Conservation (phyloP, 2,113 vertebrate species). For the Labeo catla region DNA sequence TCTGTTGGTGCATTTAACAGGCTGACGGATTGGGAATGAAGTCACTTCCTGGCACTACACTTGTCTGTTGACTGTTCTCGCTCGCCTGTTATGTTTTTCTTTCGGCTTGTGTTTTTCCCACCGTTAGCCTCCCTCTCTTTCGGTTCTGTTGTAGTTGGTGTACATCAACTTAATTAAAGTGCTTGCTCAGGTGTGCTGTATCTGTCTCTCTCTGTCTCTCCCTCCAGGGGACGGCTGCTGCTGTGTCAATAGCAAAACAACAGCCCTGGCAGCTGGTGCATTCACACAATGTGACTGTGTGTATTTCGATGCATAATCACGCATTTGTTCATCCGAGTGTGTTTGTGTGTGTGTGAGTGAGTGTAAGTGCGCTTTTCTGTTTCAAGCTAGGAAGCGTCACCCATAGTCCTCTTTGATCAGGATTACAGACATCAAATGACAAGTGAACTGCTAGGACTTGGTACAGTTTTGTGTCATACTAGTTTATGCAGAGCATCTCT, state of each 20-base stretch:
- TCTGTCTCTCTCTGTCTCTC: conserved; percentile 49
- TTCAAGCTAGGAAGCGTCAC: conserved; percentile 26
- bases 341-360: conserved; percentile 44
- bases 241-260: conserved; percentile 72
- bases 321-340: conserved; percentile 51
- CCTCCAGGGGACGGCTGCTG: conserved; percentile 58
- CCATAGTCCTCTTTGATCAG: conserved; percentile 45
- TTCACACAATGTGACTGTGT: conserved; percentile 53
- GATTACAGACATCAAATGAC: conserved; percentile 22
- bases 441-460: background rate
- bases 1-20: conserved; percentile 27
- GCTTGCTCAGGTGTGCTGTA: conserved; percentile 42
- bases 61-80: conserved; percentile 38
- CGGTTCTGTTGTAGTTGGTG: conserved; percentile 6
- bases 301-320: conserved; percentile 52
- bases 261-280: conserved; percentile 70
- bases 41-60: conserved; percentile 53
- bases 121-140: background rate
- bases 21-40: conserved; percentile 45
- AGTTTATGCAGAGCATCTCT: conserved; percentile 14
- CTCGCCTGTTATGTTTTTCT: conserved; percentile 32
- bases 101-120: background rate
- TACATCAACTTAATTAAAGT: conserved; percentile 60
- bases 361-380: conserved; percentile 19
- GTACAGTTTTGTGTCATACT: background rate